phyloP scores from a whole-genome alignment of 2,888 invertebrate genomes.

The Agriotes lineatus region DNA sequence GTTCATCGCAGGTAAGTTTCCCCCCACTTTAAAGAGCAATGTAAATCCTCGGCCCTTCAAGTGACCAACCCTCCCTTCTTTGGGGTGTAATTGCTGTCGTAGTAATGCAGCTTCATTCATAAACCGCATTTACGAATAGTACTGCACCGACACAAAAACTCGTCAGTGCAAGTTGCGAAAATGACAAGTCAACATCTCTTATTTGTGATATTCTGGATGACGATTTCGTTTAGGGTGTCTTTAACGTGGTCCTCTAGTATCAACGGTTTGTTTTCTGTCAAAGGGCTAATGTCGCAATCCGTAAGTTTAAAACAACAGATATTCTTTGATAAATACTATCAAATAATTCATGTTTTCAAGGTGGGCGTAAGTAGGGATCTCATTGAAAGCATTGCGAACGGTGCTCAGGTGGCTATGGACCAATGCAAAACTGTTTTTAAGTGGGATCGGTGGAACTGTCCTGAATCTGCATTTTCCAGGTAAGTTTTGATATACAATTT shows the following conservation, averaged over 20 bases:
- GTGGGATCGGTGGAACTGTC: constrained; percentile 76
- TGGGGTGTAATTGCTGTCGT: constrained; percentile 34
- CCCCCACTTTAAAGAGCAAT: constrained; percentile 9
- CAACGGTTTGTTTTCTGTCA: constrained; percentile 39
- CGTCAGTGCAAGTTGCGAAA: constrained; percentile 16
- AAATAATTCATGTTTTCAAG: too few relatives aligned
- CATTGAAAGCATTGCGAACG: constrained; percentile 55
- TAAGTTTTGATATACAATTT: too few relatives aligned
- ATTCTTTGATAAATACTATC: background rate
- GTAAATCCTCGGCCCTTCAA: constrained; percentile 15
- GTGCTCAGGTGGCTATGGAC: constrained; percentile 63
- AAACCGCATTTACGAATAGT: constrained; percentile 19
- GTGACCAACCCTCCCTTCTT: constrained; percentile 14
- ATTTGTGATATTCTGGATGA: constrained; percentile 15
- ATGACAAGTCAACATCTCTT: constrained; percentile 1
- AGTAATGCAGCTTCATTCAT: constrained; percentile 24
- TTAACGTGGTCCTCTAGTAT: constrained; percentile 37
- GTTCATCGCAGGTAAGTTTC: background rate
- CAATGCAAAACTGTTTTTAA: constrained; percentile 70
- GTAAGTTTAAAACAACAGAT: constrained; percentile 33
- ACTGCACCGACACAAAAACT: constrained; percentile 2
- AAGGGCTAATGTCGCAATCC: constrained; percentile 22
- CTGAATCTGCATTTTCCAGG: constrained; percentile 66
- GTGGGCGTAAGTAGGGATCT: constrained; percentile 47
- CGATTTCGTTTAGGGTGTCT: constrained; percentile 13